phyloP scores from a whole-genome alignment of 2,888 invertebrate species.

The Entomobrya proxima region DNA sequence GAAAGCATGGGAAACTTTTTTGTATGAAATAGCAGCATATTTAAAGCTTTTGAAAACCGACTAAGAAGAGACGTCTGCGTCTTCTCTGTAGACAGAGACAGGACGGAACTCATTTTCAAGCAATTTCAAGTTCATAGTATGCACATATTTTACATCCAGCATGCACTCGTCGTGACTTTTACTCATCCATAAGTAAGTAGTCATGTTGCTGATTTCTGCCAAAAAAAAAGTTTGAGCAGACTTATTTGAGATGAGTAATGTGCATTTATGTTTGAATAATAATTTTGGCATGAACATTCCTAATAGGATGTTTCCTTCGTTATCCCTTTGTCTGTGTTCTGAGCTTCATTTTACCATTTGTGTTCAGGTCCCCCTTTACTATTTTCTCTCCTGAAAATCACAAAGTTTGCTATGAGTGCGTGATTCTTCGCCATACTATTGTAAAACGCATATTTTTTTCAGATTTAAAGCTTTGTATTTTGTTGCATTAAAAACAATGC shows the following conservation, averaged over 20 bases:
- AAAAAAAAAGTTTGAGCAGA: too few species aligned
- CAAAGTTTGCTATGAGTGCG: too few species aligned
- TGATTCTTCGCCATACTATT: conserved; percentile 25
- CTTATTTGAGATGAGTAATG: neutral
- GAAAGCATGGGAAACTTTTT: conserved; percentile 42
- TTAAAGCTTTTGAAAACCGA: neutral
- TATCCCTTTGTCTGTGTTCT: neutral
- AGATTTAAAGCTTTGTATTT: too few species aligned
- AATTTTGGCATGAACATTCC: neutral
- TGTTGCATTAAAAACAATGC: neutral
- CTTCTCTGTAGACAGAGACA: neutral
- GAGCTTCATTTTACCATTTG: neutral
- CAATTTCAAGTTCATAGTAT: neutral
- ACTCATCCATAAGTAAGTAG: too few species aligned
- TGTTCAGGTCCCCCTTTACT: neutral
- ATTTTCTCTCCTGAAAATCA: neutral
- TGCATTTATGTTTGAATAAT: too few species aligned
- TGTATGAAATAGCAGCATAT: conserved; percentile 1
- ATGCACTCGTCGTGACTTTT: conserved; percentile 28
- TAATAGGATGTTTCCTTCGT: neutral
- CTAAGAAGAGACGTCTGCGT: neutral
- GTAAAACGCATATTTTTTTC: neutral
- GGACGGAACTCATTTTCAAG: neutral
- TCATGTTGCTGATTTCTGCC: neutral
- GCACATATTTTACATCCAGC: conserved; percentile 33